Evolutionary conservation across 2,113 vertebrate species (phyloP).

Genomic region (Phodopus roborovskii): DNA sequence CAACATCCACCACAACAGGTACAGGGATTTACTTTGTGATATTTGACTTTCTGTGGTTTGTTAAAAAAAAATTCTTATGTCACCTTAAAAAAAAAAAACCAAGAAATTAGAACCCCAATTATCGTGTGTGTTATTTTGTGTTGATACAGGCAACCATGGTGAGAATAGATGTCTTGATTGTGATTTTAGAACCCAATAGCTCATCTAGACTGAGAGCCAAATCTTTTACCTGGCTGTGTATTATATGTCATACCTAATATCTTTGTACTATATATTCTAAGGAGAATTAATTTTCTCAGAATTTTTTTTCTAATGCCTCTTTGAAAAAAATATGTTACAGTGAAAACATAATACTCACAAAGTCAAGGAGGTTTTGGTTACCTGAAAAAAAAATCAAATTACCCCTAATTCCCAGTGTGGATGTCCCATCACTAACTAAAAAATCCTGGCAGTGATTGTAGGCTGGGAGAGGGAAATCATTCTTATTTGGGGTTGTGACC

Average conservation of each 20-base stretch:
- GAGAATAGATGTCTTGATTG: neutral
- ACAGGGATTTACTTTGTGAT: neutral
- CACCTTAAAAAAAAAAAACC: neutral
- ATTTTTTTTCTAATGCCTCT: neutral
- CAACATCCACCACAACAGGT: neutral
- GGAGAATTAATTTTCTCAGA: neutral
- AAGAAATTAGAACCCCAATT: conserved; percentile 39
- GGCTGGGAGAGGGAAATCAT: neutral
- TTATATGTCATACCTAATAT: neutral
- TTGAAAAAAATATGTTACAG: neutral
- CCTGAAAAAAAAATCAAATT: neutral
- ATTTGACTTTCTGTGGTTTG: neutral
- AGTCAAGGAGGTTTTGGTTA: neutral
- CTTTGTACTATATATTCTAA: neutral
- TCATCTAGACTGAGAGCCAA: neutral
- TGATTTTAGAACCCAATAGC: neutral
- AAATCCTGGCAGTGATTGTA: neutral
- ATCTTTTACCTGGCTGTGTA: neutral
- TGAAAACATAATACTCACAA: neutral
- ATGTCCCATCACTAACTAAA: no score
- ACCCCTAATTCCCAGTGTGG: neutral
- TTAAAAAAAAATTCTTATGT: neutral
- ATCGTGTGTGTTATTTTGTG: neutral
- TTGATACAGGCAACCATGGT: neutral
- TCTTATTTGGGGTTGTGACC: neutral